Conservation (phyloP, 1,140 invertebrate species). For the Psilanteris sp. region DNA sequence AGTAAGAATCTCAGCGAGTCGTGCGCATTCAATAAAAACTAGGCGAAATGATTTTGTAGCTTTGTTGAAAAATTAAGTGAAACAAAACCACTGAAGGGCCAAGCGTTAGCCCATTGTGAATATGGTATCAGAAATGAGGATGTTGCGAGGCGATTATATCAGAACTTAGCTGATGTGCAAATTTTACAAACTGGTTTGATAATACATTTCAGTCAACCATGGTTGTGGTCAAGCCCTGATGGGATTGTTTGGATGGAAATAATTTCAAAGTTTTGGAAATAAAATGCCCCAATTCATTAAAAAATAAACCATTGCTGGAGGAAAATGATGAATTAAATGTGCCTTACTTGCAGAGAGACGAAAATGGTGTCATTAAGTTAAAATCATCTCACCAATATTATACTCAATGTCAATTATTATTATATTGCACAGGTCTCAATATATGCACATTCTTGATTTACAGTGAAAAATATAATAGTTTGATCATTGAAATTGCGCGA, state of each 20-base stretch:
- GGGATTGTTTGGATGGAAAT: no score
- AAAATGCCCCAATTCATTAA: constrained; percentile 16
- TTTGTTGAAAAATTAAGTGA: no score
- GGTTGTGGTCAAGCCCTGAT: no score
- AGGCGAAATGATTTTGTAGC: no score
- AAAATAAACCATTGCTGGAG: constrained; percentile 10
- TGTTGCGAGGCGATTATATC: neutral
- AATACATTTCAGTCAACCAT: no score
- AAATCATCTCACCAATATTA: constrained; percentile 12
- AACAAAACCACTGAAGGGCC: constrained; percentile 16
- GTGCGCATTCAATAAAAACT: no score
- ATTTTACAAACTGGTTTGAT: no score
- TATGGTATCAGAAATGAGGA: constrained; percentile 28
- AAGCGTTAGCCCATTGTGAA: constrained; percentile 2
- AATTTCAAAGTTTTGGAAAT: no score
- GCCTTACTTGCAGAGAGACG: constrained; percentile 1
- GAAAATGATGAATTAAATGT: constrained; percentile 15
- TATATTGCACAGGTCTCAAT: constrained; percentile 10
- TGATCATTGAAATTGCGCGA: constrained; percentile 12
- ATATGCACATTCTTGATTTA: constrained; percentile 3
- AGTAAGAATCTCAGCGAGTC: no score
- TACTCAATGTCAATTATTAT: constrained; percentile 7
- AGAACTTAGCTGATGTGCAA: no score
- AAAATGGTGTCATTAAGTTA: constrained; percentile 2
- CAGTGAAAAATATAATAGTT: constrained; percentile 10